These are phyloP conservation scores for Boloria selene DNA, from an alignment of 2,888 invertebrate species.

Conservation along the genomic window DNA sequence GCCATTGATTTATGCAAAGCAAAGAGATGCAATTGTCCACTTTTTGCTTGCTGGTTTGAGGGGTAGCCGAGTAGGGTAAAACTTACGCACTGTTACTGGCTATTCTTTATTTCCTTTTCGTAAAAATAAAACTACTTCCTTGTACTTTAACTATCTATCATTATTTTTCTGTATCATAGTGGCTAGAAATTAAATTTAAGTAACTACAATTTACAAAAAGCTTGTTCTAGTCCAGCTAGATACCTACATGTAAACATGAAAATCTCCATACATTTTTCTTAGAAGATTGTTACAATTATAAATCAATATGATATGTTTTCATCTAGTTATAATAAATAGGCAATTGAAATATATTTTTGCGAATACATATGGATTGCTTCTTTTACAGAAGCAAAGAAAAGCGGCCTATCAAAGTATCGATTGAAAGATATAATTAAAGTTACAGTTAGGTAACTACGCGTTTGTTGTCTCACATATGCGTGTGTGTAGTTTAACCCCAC, in stretches of 20 bases:
- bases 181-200: not conserved
- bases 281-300: too few relatives aligned
- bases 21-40: slow-evolving; percentile 70
- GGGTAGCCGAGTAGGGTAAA: slow-evolving; percentile 58
- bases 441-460: slow-evolving; percentile 79
- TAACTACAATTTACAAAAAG: not conserved
- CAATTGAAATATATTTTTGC: not conserved
- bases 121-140: slow-evolving; percentile 15
- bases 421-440: slow-evolving; percentile 83
- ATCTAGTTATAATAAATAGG: not conserved
- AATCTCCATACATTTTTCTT: too few relatives aligned
- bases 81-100: slow-evolving; percentile 37
- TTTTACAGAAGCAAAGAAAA: slow-evolving; percentile 23
- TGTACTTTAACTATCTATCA: not conserved
- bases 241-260: too few relatives aligned
- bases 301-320: too few relatives aligned
- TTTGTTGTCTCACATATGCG: slow-evolving; percentile 74
- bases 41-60: slow-evolving; percentile 58
- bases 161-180: not conserved
- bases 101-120: slow-evolving; percentile 17
- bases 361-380: not conserved
- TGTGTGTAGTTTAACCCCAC: slow-evolving; percentile 78
- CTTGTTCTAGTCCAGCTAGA: too few relatives aligned
- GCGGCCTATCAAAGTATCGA: slow-evolving; percentile 61
- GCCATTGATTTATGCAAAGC: slow-evolving; percentile 77